Percentiles rank a stretch among this genome's conserved stretches.
phyloP scores from a whole-genome alignment of 2,113 vertebrate species.

The Pungitius pungitius region DNA sequence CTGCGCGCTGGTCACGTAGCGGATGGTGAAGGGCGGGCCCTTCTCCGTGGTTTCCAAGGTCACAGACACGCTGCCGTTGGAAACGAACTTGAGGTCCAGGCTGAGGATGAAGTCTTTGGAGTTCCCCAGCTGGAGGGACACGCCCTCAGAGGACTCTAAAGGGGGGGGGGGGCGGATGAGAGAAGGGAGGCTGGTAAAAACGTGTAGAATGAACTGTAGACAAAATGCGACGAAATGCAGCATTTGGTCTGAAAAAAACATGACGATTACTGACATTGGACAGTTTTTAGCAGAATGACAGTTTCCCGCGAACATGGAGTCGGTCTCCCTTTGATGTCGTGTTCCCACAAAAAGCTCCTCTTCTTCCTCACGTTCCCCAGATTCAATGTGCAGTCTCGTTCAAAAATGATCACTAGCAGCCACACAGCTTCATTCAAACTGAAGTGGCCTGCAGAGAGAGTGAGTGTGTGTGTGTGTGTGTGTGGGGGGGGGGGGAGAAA shows the following conservation, averaged over 20 bases:
- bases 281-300: conserved; percentile 49
- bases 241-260: background rate
- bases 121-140: conserved; percentile 90
- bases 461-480: conserved; percentile 3
- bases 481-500: too few species aligned
- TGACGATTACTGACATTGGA: background rate
- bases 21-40: conserved; percentile 88
- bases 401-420: conserved; percentile 27
- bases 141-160: conserved; percentile 88
- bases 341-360: conserved; percentile 5
- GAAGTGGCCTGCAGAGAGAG: background rate
- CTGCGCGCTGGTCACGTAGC: conserved; percentile 88
- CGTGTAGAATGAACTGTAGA: background rate
- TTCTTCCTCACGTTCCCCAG: background rate
- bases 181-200: conserved; percentile 14
- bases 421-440: conserved; percentile 18
- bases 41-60: conserved; percentile 94
- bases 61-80: conserved; percentile 93
- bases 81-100: conserved; percentile 90
- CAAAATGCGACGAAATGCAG: background rate
- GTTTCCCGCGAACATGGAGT: conserved; percentile 10
- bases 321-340: conserved; percentile 20
- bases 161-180: conserved; percentile 36
- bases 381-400: conserved; percentile 15
- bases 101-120: conserved; percentile 93